phyloP scores from a whole-genome alignment of 2,113 vertebrate genomes.

The Vulpes vulpes region DNA sequence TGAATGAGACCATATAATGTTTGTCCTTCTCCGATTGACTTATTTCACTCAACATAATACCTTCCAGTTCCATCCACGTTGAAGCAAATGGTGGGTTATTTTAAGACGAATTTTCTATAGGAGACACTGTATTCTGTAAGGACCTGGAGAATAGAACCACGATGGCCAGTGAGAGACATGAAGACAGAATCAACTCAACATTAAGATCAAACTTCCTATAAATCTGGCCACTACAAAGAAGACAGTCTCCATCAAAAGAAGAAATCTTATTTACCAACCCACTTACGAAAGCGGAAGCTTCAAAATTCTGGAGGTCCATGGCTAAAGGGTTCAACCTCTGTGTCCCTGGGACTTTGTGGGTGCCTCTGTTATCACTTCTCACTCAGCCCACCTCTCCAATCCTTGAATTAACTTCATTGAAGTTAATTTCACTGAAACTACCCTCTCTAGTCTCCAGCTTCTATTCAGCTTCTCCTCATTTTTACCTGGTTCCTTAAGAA shows the following conservation, averaged over 20 bases:
- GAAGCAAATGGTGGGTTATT: too few species aligned
- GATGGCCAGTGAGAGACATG: background rate
- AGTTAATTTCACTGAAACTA: background rate
- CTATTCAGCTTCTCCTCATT: background rate
- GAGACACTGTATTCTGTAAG: background rate
- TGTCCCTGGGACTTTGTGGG: background rate
- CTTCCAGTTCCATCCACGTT: too few species aligned
- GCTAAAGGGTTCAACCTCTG: background rate
- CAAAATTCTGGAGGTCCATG: background rate
- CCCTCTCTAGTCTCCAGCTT: background rate
- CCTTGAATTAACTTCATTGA: background rate
- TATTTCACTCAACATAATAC: too few species aligned
- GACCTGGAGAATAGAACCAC: background rate
- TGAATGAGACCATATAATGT: too few species aligned
- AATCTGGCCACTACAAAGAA: background rate
- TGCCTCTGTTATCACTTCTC: background rate
- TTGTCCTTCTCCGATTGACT: too few species aligned
- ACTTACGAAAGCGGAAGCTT: background rate
- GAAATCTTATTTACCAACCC: background rate
- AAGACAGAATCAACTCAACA: background rate
- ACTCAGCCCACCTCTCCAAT: background rate
- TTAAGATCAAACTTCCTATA: background rate
- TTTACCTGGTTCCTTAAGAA: constrained; percentile 27
- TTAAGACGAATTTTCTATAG: background rate
- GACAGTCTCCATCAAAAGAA: background rate